Percentiles rank a stretch among this genome's conserved stretches.
phyloP scores from a whole-genome alignment of 2,888 invertebrate genomes.

The Parascotia fuliginaria region DNA sequence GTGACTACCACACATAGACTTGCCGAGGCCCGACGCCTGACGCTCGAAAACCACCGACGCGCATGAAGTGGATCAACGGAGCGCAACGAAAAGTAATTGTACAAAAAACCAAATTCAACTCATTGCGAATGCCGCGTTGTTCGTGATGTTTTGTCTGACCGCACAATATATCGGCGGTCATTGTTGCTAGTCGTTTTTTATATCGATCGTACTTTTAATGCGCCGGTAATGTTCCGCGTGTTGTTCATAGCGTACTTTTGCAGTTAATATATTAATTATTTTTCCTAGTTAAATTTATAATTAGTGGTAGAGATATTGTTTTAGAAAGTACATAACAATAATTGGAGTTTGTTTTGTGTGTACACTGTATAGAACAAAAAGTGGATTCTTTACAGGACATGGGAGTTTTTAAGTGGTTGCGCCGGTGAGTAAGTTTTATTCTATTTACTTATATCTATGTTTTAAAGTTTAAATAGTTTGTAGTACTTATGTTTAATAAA shows the following conservation, averaged over 20 bases:
- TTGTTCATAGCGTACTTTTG: slow-evolving; percentile 58
- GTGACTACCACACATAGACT: slow-evolving; percentile 44
- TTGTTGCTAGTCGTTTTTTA: slow-evolving; percentile 82
- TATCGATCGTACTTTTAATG: slow-evolving; percentile 65
- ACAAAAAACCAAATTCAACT: slow-evolving; percentile 84
- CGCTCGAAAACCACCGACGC: slow-evolving; percentile 55
- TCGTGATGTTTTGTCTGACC: slow-evolving; percentile 84
- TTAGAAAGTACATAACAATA: no score
- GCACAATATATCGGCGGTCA: slow-evolving; percentile 82
- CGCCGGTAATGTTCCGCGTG: slow-evolving; percentile 80
- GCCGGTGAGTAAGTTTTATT: slow-evolving; percentile 74
- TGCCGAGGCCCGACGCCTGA: slow-evolving; percentile 60
- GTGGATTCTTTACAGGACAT: slow-evolving; percentile 74
- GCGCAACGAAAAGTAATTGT: slow-evolving; percentile 85
- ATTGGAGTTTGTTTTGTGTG: slow-evolving; percentile 41
- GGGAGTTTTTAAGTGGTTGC: slow-evolving; percentile 83
- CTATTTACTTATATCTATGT: no score
- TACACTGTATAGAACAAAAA: slow-evolving; percentile 47
- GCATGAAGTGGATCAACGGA: slow-evolving; percentile 80
- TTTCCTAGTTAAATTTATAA: slow-evolving; percentile 35
- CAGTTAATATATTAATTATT: slow-evolving; percentile 44
- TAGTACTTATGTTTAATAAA: background rate
- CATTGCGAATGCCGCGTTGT: slow-evolving; percentile 81
- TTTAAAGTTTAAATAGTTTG: slow-evolving; percentile 4
- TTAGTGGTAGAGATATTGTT: slow-evolving; percentile 32